Evolutionary conservation across 2,113 vertebrate genomes (phyloP).

Genomic region (Cygnus buccinator): DNA sequence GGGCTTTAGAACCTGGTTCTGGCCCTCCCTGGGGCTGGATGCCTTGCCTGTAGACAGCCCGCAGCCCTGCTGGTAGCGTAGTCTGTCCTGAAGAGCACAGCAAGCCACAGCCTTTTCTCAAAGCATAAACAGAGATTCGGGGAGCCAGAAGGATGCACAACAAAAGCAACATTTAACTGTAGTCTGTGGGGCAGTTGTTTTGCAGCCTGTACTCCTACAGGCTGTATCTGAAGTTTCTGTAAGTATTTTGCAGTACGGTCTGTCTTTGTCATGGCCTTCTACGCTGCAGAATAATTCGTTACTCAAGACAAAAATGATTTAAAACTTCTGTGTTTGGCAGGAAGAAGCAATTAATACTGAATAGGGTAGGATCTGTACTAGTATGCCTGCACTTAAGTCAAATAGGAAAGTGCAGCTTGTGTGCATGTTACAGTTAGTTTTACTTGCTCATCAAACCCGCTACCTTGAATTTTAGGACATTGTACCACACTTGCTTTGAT

Average conservation of each 20-base stretch:
- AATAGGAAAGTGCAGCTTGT: not conserved
- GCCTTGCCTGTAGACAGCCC: not conserved
- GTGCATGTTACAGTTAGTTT: not conserved
- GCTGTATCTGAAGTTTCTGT: not conserved
- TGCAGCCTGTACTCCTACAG: not conserved
- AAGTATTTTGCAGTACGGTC: not conserved
- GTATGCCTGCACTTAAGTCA: not conserved
- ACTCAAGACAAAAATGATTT: not conserved
- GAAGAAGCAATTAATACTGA: not conserved
- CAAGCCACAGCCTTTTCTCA: not conserved
- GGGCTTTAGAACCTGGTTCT: not conserved
- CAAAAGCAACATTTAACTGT: not conserved
- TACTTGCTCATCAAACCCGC: not conserved
- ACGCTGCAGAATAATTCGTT: not conserved
- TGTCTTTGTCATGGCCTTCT: not conserved
- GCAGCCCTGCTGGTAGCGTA: fast-evolving
- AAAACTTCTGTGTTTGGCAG: not conserved
- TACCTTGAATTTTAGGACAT: not conserved
- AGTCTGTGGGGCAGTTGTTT: fast-evolving
- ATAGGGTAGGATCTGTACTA: not conserved
- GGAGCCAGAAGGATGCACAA: not conserved
- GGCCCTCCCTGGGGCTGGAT: not conserved
- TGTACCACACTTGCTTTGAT: not conserved
- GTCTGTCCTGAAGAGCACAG: not conserved
- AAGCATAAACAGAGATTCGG: not conserved